phyloP scores from a whole-genome alignment of 2,888 invertebrate genomes.

The Hecatera dysodea region DNA sequence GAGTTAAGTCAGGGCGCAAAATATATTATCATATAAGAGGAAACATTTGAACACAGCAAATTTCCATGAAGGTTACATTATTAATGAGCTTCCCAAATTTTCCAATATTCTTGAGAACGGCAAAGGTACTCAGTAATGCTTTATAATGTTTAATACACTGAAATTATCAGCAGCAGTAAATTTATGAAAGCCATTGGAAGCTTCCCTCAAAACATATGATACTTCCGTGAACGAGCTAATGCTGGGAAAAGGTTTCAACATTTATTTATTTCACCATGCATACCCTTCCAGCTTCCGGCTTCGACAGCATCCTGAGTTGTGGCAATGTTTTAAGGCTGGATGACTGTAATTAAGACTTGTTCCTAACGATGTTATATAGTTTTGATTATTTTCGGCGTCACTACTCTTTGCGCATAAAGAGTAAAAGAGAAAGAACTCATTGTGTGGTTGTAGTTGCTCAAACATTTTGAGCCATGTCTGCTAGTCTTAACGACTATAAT shows the following conservation, averaged over 20 bases:
- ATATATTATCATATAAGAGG: neutral
- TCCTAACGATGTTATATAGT: too few relatives aligned
- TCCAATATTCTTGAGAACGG: neutral
- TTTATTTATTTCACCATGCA: slow-evolving; percentile 8
- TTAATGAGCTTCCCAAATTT: neutral
- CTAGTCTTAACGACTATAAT: neutral
- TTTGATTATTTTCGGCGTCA: neutral
- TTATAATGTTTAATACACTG: neutral
- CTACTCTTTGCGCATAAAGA: neutral
- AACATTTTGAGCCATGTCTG: neutral
- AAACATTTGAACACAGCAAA: neutral
- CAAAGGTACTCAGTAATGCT: neutral
- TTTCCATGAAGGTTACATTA: neutral
- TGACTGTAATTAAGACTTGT: too few relatives aligned
- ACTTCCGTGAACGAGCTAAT: slow-evolving; percentile 1
- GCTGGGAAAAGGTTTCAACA: neutral
- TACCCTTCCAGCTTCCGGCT: neutral
- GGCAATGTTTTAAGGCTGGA: neutral
- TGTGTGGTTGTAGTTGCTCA: neutral
- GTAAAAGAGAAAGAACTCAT: too few relatives aligned
- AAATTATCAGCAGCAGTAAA: neutral
- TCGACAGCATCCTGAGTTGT: neutral
- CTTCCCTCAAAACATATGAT: neutral
- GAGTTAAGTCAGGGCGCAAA: neutral
- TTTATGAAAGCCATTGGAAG: neutral